These are phyloP conservation scores for Lacerta agilis DNA, from an alignment of 2,797 vertebrate genomes.

Conservation along the genomic window DNA sequence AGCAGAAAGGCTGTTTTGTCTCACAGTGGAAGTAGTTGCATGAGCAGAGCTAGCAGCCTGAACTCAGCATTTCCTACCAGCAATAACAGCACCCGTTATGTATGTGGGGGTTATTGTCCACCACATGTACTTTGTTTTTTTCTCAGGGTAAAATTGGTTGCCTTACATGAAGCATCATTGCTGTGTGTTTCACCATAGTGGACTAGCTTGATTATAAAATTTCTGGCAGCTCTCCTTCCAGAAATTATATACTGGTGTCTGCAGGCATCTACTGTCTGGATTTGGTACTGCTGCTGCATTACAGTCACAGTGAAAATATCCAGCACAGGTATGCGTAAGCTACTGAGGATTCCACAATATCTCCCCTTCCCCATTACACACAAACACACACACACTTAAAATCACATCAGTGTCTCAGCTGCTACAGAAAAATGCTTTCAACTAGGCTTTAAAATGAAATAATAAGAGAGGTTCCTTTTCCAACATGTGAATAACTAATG, in stretches of 20 bases:
- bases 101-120: no score
- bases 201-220: conserved; percentile 4
- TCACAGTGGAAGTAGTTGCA: background rate
- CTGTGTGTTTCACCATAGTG: background rate
- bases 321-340: background rate
- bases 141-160: background rate
- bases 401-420: background rate
- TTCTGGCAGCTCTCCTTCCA: background rate
- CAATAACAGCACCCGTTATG: no score
- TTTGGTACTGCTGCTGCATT: conserved; percentile 65
- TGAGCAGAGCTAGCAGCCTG: background rate
- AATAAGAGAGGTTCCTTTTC: background rate
- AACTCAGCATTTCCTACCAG: background rate
- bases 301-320: conserved; percentile 9
- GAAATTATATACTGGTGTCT: conserved; percentile 72
- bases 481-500: background rate
- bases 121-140: background rate
- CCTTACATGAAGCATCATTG: background rate
- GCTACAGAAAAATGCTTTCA: background rate
- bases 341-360: background rate
- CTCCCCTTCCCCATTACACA: background rate
- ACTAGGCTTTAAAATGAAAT: background rate
- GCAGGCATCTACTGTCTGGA: conserved; percentile 81
- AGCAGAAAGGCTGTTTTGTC: background rate
- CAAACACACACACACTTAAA: background rate